Evolutionary conservation across 1,140 invertebrate genomes (phyloP).

Genomic region (Zaprionus davidi): DNA sequence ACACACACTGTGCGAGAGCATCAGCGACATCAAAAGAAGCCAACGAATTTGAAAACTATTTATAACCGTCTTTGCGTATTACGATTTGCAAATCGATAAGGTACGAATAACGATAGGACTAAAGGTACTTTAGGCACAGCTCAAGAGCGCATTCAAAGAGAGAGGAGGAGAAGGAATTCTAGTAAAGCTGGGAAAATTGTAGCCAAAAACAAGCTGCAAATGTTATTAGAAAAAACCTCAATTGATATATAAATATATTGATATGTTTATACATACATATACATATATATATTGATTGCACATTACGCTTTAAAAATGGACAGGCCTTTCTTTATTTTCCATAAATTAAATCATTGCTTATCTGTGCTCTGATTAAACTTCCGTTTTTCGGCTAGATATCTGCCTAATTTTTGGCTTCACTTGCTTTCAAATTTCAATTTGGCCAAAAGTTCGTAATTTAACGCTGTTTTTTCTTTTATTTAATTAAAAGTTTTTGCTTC

Average conservation of each 20-base stretch:
- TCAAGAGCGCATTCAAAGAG: not conserved
- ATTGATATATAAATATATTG: not conserved
- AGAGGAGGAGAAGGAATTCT: not conserved
- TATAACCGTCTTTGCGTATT: constrained; percentile 44
- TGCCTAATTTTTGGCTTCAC: not conserved
- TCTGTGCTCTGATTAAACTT: not conserved
- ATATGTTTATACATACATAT: not conserved
- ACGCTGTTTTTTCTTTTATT: not conserved
- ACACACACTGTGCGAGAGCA: not conserved
- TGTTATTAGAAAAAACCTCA: not conserved
- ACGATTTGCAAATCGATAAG: constrained; percentile 38
- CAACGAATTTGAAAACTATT: constrained; percentile 37
- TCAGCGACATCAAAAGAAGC: constrained; percentile 40
- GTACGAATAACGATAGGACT: constrained; percentile 3
- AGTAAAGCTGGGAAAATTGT: not conserved
- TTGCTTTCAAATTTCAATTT: not conserved
- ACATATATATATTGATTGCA: no score
- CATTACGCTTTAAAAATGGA: no score
- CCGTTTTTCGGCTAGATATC: not conserved
- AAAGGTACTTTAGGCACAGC: not conserved
- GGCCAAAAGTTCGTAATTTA: not conserved
- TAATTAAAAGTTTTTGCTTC: constrained; percentile 8
- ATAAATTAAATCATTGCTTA: not conserved
- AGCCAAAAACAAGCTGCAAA: not conserved
- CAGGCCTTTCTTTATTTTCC: not conserved